Evolutionary conservation across 2,797 vertebrate species (phyloP).

Genomic region (Glyptemys insculpta): DNA sequence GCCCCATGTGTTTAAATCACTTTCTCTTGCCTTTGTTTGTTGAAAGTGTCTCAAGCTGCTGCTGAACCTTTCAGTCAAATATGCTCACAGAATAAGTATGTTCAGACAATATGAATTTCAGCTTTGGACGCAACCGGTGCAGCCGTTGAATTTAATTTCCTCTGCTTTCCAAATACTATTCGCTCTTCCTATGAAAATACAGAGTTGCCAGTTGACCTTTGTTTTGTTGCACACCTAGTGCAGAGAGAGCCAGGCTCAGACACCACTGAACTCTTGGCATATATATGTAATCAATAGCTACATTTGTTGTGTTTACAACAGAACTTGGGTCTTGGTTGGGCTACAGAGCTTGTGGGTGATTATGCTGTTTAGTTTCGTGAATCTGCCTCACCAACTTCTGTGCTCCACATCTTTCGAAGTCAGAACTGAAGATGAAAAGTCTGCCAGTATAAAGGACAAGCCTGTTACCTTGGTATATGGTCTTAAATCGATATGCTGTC

Average conservation of each 20-base stretch:
- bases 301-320: neutral
- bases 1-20: constrained; percentile 56
- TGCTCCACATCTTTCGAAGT: neutral
- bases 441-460: neutral
- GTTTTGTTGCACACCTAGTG: neutral
- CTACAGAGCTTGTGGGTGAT: neutral
- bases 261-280: neutral
- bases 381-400: neutral
- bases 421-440: neutral
- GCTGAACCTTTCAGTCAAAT: constrained; percentile 71
- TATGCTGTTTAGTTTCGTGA: neutral
- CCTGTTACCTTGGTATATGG: rapidly evolving
- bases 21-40: constrained; percentile 49
- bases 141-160: neutral
- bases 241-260: neutral
- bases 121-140: neutral
- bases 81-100: neutral
- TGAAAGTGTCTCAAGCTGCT: constrained; percentile 55
- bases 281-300: neutral
- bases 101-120: neutral
- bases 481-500: neutral
- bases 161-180: neutral
- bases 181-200: neutral
- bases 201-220: neutral
- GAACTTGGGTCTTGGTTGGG: neutral